Base-by-base conservation (phyloP, 2,888 invertebrate species). In the Thyatira batis region DNA sequence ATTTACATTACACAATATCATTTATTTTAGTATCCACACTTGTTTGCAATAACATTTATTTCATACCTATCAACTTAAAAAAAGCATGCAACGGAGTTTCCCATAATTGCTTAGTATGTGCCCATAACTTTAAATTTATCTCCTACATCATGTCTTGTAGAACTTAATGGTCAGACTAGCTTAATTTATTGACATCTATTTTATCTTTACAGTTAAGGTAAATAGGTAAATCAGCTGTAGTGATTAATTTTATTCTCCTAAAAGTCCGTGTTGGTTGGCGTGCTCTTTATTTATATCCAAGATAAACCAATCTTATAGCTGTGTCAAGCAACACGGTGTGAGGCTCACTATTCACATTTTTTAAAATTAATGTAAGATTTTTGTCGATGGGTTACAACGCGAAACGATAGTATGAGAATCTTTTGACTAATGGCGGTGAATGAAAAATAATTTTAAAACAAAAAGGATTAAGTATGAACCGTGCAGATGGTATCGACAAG, bases 401-500 rank as follows among this genome's bases (percentile, higher is more conserved):
- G 71, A 89, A 89, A 84, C 77, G 71, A 87, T 89, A 89, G 87
- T 48, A 48, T 27, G 27, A 48, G 85, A 87, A 68, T 71, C 82
- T 84, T 89, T 89, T 91, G 89, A 92, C 88, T 91, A 89, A 91
- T 91, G 86, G 87, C 83, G 82, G 81, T 84, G 80, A 77, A 80
- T 80, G 74, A 80, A 76, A 84, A 83, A 87, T 80, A 85, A 83
- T 73, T 76, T 84, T 81, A 80, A 87, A 90, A 89, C 84, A 87
- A 92, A 91, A 92, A 91, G 85, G 84, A 80, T 85, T 87, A 87
- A 85, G 87, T 89, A 89, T 82, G 86, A 83, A 62, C 76, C 75
- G 78, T 80, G 84, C 86, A 88, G 92, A 92, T 92, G 87, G 78
- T 90, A 92, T 92, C 92, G 87, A 84, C 84, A 85, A 82, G 78